Conservation (phyloP, 1,140 invertebrate species). For the Cylas formicarius region DNA sequence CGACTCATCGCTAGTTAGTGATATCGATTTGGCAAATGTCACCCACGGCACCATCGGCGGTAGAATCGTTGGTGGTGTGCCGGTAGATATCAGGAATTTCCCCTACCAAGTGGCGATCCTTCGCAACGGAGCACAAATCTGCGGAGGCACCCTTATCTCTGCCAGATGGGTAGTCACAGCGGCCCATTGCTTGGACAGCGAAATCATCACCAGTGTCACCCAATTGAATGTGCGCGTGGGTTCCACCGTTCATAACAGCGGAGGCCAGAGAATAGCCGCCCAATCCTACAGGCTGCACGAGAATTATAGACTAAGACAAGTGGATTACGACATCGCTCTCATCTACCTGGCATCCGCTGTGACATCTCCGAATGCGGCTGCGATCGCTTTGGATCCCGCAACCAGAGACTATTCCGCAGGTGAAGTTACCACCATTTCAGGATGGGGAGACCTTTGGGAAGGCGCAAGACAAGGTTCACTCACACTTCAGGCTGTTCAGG, state of each 20-base stretch:
- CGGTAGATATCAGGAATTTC: slow-evolving; percentile 41
- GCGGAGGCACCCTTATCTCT: slow-evolving; percentile 54
- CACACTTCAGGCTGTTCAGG: no score
- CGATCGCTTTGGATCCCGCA: not conserved
- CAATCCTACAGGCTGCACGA: slow-evolving; percentile 35
- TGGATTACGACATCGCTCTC: slow-evolving; percentile 55
- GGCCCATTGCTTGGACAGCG: slow-evolving; percentile 52
- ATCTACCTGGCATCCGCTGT: slow-evolving; percentile 3
- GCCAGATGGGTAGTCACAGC: slow-evolving; percentile 56
- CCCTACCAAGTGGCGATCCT: slow-evolving; percentile 52
- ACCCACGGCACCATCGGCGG: not conserved
- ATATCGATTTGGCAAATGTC: no score
- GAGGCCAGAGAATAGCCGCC: slow-evolving; percentile 10
- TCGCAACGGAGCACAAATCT: slow-evolving; percentile 46
- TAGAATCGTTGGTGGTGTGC: slow-evolving; percentile 42
- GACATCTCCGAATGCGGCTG: slow-evolving; percentile 7
- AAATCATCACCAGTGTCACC: slow-evolving; percentile 17
- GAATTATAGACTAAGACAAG: slow-evolving; percentile 45
- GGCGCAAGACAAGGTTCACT: not conserved
- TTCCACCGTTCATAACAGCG: not conserved
- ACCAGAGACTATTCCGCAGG: not conserved
- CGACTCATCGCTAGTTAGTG: no score
- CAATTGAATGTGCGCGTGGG: slow-evolving; percentile 6
- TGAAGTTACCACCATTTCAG: not conserved
- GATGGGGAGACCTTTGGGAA: not conserved